These are phyloP conservation scores for Synanceia verrucosa DNA, from an alignment of 2,797 vertebrate species.

Conservation along the genomic window DNA sequence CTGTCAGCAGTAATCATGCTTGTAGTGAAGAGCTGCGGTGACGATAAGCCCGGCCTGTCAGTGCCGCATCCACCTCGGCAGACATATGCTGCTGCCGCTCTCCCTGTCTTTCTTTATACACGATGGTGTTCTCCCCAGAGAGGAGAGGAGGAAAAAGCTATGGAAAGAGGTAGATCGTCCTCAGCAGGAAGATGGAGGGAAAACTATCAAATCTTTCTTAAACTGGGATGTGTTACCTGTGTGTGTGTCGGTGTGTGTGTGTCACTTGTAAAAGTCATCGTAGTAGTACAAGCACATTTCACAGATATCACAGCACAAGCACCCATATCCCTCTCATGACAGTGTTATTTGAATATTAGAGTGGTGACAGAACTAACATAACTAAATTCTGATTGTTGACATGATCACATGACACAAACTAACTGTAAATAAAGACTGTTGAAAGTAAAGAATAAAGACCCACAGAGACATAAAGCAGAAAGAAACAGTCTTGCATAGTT, in stretches of 20 bases:
- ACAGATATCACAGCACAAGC: slow-evolving; percentile 3
- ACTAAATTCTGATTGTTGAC: neutral
- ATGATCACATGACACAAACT: neutral
- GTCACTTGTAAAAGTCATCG: slow-evolving; percentile 21
- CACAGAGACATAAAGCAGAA: neutral
- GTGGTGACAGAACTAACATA: neutral
- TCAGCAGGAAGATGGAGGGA: slow-evolving; percentile 44
- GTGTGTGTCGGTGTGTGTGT: slow-evolving; percentile 15
- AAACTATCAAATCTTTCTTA: slow-evolving; percentile 42
- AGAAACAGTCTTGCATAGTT: slow-evolving; percentile 7
- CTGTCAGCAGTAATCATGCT: slow-evolving; percentile 84
- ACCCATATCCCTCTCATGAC: neutral
- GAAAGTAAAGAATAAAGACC: neutral
- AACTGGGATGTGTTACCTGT: slow-evolving; percentile 3
- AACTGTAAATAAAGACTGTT: neutral
- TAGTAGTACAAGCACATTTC: slow-evolving; percentile 1
- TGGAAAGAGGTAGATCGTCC: slow-evolving; percentile 56
- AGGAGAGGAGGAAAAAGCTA: slow-evolving; percentile 36
- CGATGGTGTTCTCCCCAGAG: slow-evolving; percentile 76
- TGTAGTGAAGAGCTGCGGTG: slow-evolving; percentile 72
- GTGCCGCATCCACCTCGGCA: slow-evolving; percentile 67
- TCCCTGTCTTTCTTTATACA: slow-evolving; percentile 66
- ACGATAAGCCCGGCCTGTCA: slow-evolving; percentile 83
- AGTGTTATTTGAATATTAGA: neutral
- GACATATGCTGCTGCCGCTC: slow-evolving; percentile 78